These are phyloP conservation scores for Perognathus longimembris DNA, from an alignment of 2,113 vertebrate genomes.

Conservation along the genomic window DNA sequence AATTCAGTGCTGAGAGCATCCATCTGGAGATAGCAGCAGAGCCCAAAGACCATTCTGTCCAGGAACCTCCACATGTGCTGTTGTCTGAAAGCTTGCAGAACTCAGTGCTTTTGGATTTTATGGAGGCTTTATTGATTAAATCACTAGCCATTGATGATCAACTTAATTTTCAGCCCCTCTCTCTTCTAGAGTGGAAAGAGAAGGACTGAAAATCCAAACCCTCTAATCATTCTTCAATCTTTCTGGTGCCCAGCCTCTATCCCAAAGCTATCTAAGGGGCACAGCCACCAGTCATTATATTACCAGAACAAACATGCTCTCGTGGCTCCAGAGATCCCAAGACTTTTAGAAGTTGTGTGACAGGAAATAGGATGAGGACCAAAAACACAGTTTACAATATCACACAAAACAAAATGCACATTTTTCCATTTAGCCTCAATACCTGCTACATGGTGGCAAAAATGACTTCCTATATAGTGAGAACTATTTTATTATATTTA, in stretches of 20 bases:
- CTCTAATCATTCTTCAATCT: neutral
- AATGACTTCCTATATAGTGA: conserved; percentile 20
- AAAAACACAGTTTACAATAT: neutral
- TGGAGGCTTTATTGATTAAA: neutral
- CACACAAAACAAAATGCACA: conserved; percentile 8
- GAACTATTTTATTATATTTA: neutral
- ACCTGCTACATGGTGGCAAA: neutral
- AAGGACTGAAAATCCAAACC: neutral
- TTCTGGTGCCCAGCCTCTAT: neutral
- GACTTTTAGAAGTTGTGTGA: neutral
- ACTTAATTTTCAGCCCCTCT: neutral
- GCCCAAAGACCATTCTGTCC: neutral
- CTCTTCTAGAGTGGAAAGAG: neutral
- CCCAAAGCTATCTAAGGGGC: neutral
- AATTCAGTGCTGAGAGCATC: neutral
- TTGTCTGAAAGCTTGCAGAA: neutral
- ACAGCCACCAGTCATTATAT: neutral
- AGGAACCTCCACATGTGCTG: too few relatives aligned
- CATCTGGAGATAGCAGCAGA: neutral
- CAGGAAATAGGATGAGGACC: neutral
- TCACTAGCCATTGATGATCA: neutral
- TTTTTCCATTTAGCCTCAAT: neutral
- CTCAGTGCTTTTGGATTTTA: neutral
- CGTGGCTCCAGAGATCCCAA: neutral
- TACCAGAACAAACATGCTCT: neutral